phyloP scores from a whole-genome alignment of 2,113 vertebrate genomes.

The Coregonus clupeaformis region DNA sequence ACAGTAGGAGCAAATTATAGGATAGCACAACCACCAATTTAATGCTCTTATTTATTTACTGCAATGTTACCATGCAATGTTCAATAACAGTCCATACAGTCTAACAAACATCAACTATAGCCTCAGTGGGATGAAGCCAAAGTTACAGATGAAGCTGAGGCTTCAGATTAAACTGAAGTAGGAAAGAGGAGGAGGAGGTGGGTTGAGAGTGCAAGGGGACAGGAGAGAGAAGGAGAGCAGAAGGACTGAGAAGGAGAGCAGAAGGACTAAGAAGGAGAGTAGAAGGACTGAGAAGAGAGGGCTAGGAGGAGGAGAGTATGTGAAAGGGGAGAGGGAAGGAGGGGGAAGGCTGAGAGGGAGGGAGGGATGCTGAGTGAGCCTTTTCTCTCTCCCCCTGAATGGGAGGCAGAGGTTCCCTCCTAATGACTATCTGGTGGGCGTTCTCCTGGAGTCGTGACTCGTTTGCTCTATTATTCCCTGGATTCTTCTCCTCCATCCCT shows the following conservation, averaged over 20 bases:
- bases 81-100: too few species aligned
- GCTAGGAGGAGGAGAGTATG: constrained; percentile 10
- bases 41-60: too few species aligned
- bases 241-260: background rate
- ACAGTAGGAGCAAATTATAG: too few species aligned
- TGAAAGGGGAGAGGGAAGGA: constrained; percentile 12
- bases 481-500: constrained; percentile 17
- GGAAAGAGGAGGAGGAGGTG: background rate
- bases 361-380: constrained; percentile 4
- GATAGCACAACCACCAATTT: too few species aligned
- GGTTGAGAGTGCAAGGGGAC: background rate
- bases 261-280: background rate
- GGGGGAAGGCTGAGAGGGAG: background rate
- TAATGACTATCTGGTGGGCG: constrained; percentile 72
- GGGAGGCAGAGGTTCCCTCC: background rate
- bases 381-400: constrained; percentile 6
- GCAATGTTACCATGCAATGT: too few species aligned
- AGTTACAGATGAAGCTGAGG: background rate
- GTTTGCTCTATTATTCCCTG: constrained; percentile 68
- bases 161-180: background rate
- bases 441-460: constrained; percentile 73
- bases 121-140: background rate
- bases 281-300: background rate
- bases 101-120: background rate
- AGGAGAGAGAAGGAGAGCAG: background rate